Percentiles rank a stretch among this genome's conserved stretches.
Conservation (phyloP, 1,140 invertebrate genomes). For the Dermatophagoides farinae region DNA sequence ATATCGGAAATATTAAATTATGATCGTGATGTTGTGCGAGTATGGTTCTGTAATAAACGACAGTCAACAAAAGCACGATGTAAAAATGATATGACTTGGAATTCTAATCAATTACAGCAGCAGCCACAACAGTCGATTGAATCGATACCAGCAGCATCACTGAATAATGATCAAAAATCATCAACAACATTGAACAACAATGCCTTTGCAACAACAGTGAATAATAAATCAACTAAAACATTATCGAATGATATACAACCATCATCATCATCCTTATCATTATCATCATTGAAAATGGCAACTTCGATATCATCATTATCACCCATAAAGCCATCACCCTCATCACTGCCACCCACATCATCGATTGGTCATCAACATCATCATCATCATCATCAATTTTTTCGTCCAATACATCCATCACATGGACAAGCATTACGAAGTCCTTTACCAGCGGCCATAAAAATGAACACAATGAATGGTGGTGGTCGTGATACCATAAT, state of each 20-base stretch:
- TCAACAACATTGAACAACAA: too few species aligned
- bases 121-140: too few species aligned
- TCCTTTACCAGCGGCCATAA: too few species aligned
- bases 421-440: background rate
- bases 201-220: too few species aligned
- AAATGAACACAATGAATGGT: background rate
- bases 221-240: background rate
- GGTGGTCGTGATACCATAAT: background rate
- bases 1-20: conserved; percentile 83
- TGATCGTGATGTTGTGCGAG: conserved; percentile 88
- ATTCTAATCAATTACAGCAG: background rate
- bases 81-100: background rate
- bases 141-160: too few species aligned
- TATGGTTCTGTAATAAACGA: conserved; percentile 98
- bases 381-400: background rate
- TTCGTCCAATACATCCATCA: background rate
- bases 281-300: background rate
- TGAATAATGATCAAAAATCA: too few species aligned
- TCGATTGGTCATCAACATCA: background rate
- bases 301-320: background rate
- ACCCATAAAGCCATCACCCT: background rate
- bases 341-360: background rate
- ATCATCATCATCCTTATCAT: too few species aligned
- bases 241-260: background rate
- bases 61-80: conserved; percentile 50